Base-by-base conservation (phyloP, 2,888 invertebrate species). In the Pimpla rufipes region DNA sequence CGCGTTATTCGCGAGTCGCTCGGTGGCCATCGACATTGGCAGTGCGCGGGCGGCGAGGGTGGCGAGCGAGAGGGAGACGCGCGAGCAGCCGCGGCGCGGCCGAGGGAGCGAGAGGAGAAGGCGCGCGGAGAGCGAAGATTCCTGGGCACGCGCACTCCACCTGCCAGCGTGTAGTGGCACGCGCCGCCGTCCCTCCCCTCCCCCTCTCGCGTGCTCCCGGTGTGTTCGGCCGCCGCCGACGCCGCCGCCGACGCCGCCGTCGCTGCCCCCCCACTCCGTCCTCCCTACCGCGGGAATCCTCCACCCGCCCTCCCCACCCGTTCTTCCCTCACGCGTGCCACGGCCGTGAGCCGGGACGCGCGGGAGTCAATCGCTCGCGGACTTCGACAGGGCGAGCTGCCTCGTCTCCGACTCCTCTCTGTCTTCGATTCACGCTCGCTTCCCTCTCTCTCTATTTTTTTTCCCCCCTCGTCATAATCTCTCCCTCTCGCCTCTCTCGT, bases 71-170 rank as follows among this genome's bases (percentile, higher is more conserved):
- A 70, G 66, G 81, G 82, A 47, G 81, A 47, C 82, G 35, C 47
- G 67, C 85, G 86, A 85, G 82, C 79, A 73, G 70, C n/a, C 55
- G 67, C 68, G 66, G 80, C 62, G 71, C 77, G 81, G 79, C 77
- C 50, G 71, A 74, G 77, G 73, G 67, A 74, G 75, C 42, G 64
- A 68, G 80, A 77, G 50, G 74, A 78, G n/a, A n/a, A n/a, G n/a
- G n/a, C n/a, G n/a, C n/a, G 78, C 67, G 79, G 5, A 84, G 74
- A 80, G 79, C 67, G 80, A 85, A 87, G 86, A 90, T 91, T 90
- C 90, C 91, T 90, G 92, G 91, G 92, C 92, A 92, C 92, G 93
- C 93, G 93, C 92, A 92, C 89, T 93, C 90, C 92, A 93, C 92
- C 93, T 92, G 92, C 91, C 87, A 89, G 90, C 88, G 90, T 91